Evolutionary conservation across 2,797 vertebrate genomes (phyloP), one percentile per base, ranked within the genome.

Genomic region (Rhinogobio ventralis): DNA sequence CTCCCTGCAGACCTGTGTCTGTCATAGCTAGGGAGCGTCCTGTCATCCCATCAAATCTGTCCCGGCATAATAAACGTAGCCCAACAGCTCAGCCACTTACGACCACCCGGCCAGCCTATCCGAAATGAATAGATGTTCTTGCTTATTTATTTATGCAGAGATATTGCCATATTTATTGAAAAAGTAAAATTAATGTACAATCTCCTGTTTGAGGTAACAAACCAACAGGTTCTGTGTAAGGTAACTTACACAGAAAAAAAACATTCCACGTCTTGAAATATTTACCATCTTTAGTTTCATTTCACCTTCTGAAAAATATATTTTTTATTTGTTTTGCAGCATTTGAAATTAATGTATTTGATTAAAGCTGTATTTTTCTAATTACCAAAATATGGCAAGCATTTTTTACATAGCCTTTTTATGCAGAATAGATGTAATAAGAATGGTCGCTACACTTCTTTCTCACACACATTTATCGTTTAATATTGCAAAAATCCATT

Each of bases 31-130:
- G 87, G 75, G 83, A 86, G 75, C 45, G 82, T 82, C 88, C 89
- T 89, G 92, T 94, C 94, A 93, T 93, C 89, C 88, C 90, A 85
- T 94, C 93, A 95, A 92, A 93, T 94, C 91, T 94, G 93, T 94
- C 90, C 89, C 88, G 64, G 87, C 82, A 28, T 86, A 86, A 89
- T 88, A 89, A 87, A 87, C 67, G 73, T 76, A 85, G 71, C 51
- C 75, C 85, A 85, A 73, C 71, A 64, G 72, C 60, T 86, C 82
- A 93, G 92, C 93, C 93, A 93, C 94, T 94, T 94, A 83, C 68
- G 23, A 17, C 62, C 25, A 28, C 75, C 74, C 33, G 36, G 9
- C 80, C 80, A 85, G 68, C 42, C 73, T 73, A 2, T 30, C 4
- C 2, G 2, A 71, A 77, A 87, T 85, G 80, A 86, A 78, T 85